Evolutionary conservation across 2,888 invertebrate genomes (phyloP), one percentile per base, ranked within the genome.

Genomic region (Colostygia pectinataria): DNA sequence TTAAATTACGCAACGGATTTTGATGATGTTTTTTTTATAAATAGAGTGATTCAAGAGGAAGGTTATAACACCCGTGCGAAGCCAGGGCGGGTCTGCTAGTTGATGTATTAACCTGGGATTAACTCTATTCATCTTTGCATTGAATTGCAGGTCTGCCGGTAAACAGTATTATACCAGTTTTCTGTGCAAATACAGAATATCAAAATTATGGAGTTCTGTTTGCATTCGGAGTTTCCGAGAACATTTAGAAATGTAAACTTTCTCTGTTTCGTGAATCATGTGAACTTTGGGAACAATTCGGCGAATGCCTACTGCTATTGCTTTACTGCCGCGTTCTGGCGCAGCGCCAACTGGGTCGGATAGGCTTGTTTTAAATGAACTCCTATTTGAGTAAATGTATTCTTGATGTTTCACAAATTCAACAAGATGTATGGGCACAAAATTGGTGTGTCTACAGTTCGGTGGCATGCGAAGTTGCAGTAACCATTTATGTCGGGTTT

Each of bases 291-390:
- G 55, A 63, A 61, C 59, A 64, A 61, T 63, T 63, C 57, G 53
- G 49, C 53, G 60, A 63, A 65, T 61, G 60, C 55, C 31, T 45
- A 51, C 36, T 47, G 57, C 46, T 58, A 55, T 45, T 8, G 23
- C 27, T 40, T 47, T 67, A 70, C 66, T 66, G 61, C 49, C 76
- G 75, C 75, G 73, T 63, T 64, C 63, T 86, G 89, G 88, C 84
- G 20, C 32, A 8, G 4, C 6, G 80, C 89, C 89, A 89, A 87
- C 63, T 78, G 61, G 88, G 89, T 80, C 88, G 69, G 66, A 62
- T 69, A 63, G 66, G 65, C 73, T 68, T 65, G 66, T 70, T 74
- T 71, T 74, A 69, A 73, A 74, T 70, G 63, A 57, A 59, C 61
- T 58, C 61, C 61, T 69, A 72, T 70, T 74, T 68, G 62, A 60